Conservation (phyloP, 2,888 invertebrate species). For the Unio delphinus region DNA sequence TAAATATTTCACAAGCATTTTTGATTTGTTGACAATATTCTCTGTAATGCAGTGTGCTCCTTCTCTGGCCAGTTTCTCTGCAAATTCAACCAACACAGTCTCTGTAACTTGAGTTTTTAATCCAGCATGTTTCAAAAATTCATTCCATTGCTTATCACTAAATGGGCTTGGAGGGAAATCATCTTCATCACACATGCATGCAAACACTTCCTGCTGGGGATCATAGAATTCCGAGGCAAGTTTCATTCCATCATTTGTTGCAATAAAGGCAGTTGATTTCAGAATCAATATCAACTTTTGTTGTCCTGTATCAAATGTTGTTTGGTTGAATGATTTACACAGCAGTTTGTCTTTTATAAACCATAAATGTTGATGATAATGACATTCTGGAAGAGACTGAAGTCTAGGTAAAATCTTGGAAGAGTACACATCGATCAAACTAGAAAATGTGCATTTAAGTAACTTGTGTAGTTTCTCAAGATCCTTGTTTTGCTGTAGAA, state of each 20-base stretch:
- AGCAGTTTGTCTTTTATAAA: constrained; percentile 1
- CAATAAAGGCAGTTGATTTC: constrained; percentile 10
- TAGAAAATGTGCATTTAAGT: neutral
- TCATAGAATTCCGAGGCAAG: constrained; percentile 11
- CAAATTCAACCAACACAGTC: constrained; percentile 26
- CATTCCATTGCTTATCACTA: constrained; percentile 7
- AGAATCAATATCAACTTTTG: constrained; percentile 3
- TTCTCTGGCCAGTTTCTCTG: constrained; percentile 10
- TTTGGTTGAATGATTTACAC: too few relatives aligned
- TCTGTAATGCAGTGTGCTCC: constrained; percentile 1
- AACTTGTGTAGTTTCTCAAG: constrained; percentile 1
- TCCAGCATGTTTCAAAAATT: constrained; percentile 23
- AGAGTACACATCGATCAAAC: constrained; percentile 4
- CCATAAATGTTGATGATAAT: constrained; percentile 6
- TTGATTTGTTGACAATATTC: constrained; percentile 10
- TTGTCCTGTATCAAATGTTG: neutral
- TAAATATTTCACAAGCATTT: constrained; percentile 11
- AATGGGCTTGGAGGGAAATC: constrained; percentile 20
- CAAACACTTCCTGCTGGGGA: constrained; percentile 9
- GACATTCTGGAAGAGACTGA: neutral
- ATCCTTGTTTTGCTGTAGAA: constrained; percentile 12
- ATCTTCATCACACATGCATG: constrained; percentile 2
- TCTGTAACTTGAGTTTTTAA: constrained; percentile 15
- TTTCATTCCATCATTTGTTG: constrained; percentile 5
- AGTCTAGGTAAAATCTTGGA: constrained; percentile 10